A percentile compares a stretch with the other conserved stretches of the same genome.
Conservation (phyloP, 2,888 invertebrate genomes). For the Muschampia plurimacula region DNA sequence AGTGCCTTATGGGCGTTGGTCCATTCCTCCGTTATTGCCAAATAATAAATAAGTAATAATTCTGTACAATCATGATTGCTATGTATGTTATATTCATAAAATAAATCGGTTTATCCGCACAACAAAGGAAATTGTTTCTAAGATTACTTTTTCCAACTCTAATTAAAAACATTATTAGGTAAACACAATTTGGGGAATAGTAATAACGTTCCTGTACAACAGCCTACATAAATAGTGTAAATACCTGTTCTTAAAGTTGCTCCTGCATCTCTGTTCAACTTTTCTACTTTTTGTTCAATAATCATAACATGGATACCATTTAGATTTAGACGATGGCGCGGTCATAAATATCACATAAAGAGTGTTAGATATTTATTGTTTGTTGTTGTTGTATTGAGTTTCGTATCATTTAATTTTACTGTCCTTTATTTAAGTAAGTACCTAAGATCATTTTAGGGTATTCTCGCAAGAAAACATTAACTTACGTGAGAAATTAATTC, state of each 20-base stretch:
- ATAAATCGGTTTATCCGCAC: too few species aligned
- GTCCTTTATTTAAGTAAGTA: too few species aligned
- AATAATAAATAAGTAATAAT: too few species aligned
- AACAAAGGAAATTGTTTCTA: not conserved
- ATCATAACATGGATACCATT: constrained; percentile 77
- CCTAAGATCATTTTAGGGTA: too few species aligned
- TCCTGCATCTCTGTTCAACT: constrained; percentile 84
- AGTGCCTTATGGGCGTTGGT: too few species aligned
- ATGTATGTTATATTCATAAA: too few species aligned
- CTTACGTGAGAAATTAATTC: too few species aligned
- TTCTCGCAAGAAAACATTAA: too few species aligned
- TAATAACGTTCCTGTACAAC: constrained; percentile 67
- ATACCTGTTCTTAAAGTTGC: constrained; percentile 85
- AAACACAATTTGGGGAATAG: constrained; percentile 52
- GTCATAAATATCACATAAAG: constrained; percentile 21
- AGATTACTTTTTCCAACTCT: not conserved
- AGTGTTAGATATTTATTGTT: not conserved
- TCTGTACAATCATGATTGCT: too few species aligned
- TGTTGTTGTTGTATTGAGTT: not conserved
- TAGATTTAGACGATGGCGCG: constrained; percentile 18
- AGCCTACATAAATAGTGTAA: constrained; percentile 83
- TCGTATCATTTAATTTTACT: too few species aligned
- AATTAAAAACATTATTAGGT: not conserved
- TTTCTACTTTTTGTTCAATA: constrained; percentile 84
- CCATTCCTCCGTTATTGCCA: too few species aligned